A percentile compares a stretch with the other conserved stretches of the same genome.
phyloP scores from a whole-genome alignment of 2,888 invertebrate genomes.

The Hanleya hanleyi region DNA sequence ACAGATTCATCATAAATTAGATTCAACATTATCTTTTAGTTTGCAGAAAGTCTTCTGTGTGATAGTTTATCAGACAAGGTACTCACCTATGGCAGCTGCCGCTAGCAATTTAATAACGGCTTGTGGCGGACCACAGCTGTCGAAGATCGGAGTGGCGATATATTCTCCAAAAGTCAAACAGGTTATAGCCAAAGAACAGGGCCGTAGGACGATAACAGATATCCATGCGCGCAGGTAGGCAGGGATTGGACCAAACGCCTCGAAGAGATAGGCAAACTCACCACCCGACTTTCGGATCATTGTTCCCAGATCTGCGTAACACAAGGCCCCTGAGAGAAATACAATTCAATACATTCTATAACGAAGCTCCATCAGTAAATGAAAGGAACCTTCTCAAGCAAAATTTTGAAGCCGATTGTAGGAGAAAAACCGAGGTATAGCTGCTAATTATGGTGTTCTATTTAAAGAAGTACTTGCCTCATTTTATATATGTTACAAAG shows the following conservation, averaged over 20 bases:
- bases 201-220: slow-evolving; percentile 44
- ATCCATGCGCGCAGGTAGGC: slow-evolving; percentile 82
- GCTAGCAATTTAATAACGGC: slow-evolving; percentile 33
- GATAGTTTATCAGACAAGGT: too few species aligned
- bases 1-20: too few species aligned
- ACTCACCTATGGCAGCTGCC: slow-evolving; percentile 35
- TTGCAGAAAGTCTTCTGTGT: too few species aligned
- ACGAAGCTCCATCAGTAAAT: too few species aligned
- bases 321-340: slow-evolving; percentile 88
- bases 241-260: slow-evolving; percentile 88
- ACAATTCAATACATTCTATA: too few species aligned
- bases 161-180: slow-evolving; percentile 70
- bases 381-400: too few species aligned
- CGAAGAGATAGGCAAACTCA: slow-evolving; percentile 97
- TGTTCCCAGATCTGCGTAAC: slow-evolving; percentile 95
- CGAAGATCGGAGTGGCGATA: slow-evolving; percentile 43
- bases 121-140: slow-evolving; percentile 43
- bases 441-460: too few species aligned
- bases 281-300: slow-evolving; percentile 97
- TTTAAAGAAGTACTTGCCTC: too few species aligned
- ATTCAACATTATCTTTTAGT: too few species aligned
- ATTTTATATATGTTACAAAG: too few species aligned
- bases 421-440: too few species aligned
- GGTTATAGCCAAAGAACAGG: slow-evolving; percentile 69
- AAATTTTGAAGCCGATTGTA: too few species aligned